Base-by-base conservation (phyloP, 2,797 vertebrate species). In the Synaphobranchus kaupii region DNA sequence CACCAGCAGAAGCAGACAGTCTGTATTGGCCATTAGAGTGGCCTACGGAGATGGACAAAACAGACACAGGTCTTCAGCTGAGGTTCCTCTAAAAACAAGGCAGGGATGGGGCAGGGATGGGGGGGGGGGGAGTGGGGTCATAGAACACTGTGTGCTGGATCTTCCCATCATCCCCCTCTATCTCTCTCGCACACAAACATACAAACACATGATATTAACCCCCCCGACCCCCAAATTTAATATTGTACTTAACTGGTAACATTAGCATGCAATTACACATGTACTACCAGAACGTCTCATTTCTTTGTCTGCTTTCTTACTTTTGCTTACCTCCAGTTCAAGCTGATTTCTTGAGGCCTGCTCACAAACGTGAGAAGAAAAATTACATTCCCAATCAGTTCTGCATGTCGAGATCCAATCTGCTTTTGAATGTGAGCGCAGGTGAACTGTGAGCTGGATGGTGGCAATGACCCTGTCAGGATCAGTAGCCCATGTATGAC, bases 11-110 rank as follows among this genome's bases (percentile, higher is more conserved):
- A 84, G 92, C 91, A 94, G 94, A 95, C 93, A 68, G 94, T 90
- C 95, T 96, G 94, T 82, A 52, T 92, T 94, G 94, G 91, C 94
- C 95, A 92, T 95, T 95, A 94, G 88, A 89, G 85, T 0, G 88
- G 88, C 86, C 71, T 58, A 90, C 91, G 89, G 83, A 60, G 90
- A 95, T 94, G 88, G 89, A 89, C 87, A 94, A 95, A 95, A 93
- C 95, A 96, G 93, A 93, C 60, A 48, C 86, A 89, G 87, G 28
- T 4, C 44, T 89, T 89, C 87, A 91, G 93, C 91, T 89, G 89
- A 93, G 87, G 89, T 90, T 89, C 90, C 88, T 90, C 56, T 83
- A 87, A 87, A 84, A 88, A 86, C 90, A 88, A 90, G 90, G 89
- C 56, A 39, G 39, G 73, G 71, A 56, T 89, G 85, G 88, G 86